A percentile compares a stretch with the other conserved stretches of the same genome.
Conservation (phyloP, 2,888 invertebrate species). For the Teinopalpus imperialis region DNA sequence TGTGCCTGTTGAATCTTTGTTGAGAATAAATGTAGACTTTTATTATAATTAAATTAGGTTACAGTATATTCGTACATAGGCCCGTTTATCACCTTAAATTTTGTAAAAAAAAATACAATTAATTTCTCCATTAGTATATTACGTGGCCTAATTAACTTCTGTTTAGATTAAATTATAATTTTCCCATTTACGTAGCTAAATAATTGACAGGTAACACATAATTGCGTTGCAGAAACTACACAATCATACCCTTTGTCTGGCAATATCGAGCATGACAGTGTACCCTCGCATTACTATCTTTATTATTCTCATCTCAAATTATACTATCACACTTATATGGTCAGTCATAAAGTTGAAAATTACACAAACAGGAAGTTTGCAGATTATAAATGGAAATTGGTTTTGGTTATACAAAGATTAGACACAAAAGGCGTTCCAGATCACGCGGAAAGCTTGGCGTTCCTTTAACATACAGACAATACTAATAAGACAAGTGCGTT, state of each 20-base stretch:
- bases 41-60: too few relatives aligned
- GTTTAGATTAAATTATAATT: not conserved
- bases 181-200: constrained; percentile 35
- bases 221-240: constrained; percentile 52
- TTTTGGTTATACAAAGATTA: constrained; percentile 36
- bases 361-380: not conserved
- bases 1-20: too few relatives aligned
- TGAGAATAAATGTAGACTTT: too few relatives aligned
- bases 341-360: constrained; percentile 26
- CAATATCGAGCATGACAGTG: constrained; percentile 38
- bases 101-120: too few relatives aligned
- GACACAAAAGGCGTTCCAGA: constrained; percentile 66
- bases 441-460: constrained; percentile 60
- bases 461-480: constrained; percentile 57
- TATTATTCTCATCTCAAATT: constrained; percentile 12
- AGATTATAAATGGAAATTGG: constrained; percentile 31
- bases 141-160: not conserved
- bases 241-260: constrained; percentile 51
- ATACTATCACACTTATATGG: not conserved
- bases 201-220: constrained; percentile 52
- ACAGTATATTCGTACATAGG: too few relatives aligned
- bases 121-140: too few relatives aligned
- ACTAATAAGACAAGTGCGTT: constrained; percentile 64
- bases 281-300: constrained; percentile 39
- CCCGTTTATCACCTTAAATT: too few relatives aligned